Percentiles rank a stretch among this genome's conserved stretches.
These are phyloP conservation scores for Priocnemis perturbator DNA, from an alignment of 2,888 invertebrate genomes.

Conservation along the genomic window DNA sequence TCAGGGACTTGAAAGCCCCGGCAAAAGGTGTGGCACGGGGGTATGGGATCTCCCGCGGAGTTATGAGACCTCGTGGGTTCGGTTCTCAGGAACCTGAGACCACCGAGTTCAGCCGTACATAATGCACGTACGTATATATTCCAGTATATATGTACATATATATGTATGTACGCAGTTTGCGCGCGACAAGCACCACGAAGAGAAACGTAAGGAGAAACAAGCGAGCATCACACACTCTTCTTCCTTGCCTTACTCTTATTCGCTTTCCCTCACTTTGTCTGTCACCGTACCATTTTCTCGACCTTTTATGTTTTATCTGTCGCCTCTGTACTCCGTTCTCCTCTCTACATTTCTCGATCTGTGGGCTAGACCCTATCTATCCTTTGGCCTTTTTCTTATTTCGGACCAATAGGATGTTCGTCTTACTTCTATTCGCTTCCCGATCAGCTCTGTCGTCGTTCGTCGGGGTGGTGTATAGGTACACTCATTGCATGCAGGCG, in stretches of 20 bases:
- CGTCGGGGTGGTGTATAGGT: too few relatives aligned
- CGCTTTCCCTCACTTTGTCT: conserved; percentile 22
- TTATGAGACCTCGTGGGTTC: conserved; percentile 48
- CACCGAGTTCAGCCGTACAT: conserved; percentile 53
- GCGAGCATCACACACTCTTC: conserved; percentile 24
- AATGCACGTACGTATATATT: conserved; percentile 32
- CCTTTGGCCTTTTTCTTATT: not conserved
- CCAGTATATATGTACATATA: too few relatives aligned
- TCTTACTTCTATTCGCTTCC: not conserved
- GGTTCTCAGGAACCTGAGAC: conserved; percentile 69
- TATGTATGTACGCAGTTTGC: not conserved
- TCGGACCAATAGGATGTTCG: not conserved
- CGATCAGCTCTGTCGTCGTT: too few relatives aligned
- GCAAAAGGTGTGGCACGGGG: conserved; percentile 60
- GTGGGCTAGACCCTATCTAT: not conserved
- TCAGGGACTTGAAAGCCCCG: conserved; percentile 49
- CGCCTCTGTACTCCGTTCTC: conserved; percentile 1
- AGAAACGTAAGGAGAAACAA: conserved; percentile 29
- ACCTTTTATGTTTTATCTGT: conserved; percentile 25
- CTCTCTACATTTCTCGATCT: conserved; percentile 19
- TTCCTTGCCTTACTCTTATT: conserved; percentile 1
- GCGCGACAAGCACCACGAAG: conserved; percentile 34
- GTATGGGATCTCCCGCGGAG: conserved; percentile 37
- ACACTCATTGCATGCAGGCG: too few relatives aligned
- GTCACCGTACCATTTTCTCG: too few relatives aligned